Base-by-base conservation (phyloP, 1,140 invertebrate species). In the Goniozus legneri region DNA sequence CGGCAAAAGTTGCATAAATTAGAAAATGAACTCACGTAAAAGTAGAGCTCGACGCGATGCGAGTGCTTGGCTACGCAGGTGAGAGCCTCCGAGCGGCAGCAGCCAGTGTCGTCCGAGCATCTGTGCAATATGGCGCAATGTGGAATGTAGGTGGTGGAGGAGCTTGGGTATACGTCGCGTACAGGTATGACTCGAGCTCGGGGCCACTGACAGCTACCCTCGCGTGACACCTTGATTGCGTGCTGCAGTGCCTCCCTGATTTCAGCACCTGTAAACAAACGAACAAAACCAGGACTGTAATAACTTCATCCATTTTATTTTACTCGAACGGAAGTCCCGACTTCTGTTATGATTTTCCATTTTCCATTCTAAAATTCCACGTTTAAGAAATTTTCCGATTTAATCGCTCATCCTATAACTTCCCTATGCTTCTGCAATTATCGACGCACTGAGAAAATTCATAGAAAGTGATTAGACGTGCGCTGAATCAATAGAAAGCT, bases 71-170 rank as follows among this genome's bases (percentile, higher is more conserved):
- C 80, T 18, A 80, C 81, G 63, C 88, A 90, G 16, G 80, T 82
- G 35, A 81, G 72, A 3, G 72, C 64, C 46, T 83, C 79, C 12
- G 77, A 76, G 18, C 64, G 69, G 61, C 88, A 90, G 65, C 88
- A 90, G 44, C 88, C 88, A 8, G 84, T 86, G 64, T 88, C 84
- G 57, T 88, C 86, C n/a, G 82, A 80, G 60, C 88, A 90, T 47
- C 83, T 79, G 62, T 89, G 83, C 31, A 90, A 62, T 14, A 87
- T 79, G 3, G 85, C 87, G 64, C 87, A 89, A 47, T 84, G 82
- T 16, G 88, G 87, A 41, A 79, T 70, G 72, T 89, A 90, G 16
- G 75, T 80, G 58, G 83, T 87, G n/a, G 80, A 79, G 0, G 83
- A 70, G 62, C 83, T 79, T n/a, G 83, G 83, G 65, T 85, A 84